Percentiles rank a stretch among this genome's conserved stretches.
These are phyloP conservation scores for Benthosema pterotum DNA, from an alignment of 2,797 vertebrate genomes.

Conservation along the genomic window DNA sequence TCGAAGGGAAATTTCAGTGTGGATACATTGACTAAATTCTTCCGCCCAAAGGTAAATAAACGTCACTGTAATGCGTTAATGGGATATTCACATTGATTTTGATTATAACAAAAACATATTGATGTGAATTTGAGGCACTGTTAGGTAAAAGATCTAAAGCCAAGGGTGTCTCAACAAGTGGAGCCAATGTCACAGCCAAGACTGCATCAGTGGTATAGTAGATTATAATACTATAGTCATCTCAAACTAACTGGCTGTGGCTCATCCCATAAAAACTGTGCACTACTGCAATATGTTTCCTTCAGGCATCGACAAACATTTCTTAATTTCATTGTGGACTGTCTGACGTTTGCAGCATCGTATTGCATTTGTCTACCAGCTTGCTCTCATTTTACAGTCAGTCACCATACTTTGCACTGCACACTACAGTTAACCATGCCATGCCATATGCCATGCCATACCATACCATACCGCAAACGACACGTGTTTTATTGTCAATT, in stretches of 20 bases:
- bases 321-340: background rate
- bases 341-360: background rate
- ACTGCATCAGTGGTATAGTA: conserved; percentile 58
- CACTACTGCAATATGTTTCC: too few species aligned
- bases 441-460: conserved; percentile 24
- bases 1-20: conserved; percentile 74
- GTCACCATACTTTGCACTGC: background rate
- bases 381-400: conserved; percentile 1
- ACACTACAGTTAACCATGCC: background rate
- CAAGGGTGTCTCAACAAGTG: conserved; percentile 46
- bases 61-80: background rate
- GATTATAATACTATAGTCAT: conserved; percentile 37
- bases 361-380: conserved; percentile 25
- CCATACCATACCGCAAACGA: background rate
- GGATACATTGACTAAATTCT: conserved; percentile 86
- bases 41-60: conserved; percentile 87
- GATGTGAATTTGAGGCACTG: conserved; percentile 63
- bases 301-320: background rate
- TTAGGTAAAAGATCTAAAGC: conserved; percentile 47
- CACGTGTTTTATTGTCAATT: conserved; percentile 35
- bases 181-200: conserved; percentile 45
- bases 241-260: conserved; percentile 33
- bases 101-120: conserved; percentile 38
- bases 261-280: conserved; percentile 42
- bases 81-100: background rate